These are phyloP conservation scores for Lepidonotus clava DNA, from an alignment of 2,888 invertebrate species.

Conservation along the genomic window DNA sequence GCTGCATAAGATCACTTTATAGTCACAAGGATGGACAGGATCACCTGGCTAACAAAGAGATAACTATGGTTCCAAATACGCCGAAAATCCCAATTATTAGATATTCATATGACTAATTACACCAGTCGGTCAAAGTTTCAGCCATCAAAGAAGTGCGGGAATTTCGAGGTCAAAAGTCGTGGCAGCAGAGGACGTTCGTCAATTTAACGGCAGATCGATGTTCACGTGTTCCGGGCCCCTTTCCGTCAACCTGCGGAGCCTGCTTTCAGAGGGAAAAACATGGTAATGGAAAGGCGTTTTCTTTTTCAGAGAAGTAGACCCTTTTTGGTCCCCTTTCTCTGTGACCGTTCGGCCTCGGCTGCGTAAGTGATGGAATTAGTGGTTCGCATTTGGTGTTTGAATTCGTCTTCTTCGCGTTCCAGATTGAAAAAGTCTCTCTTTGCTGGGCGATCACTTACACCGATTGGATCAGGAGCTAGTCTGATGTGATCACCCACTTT, in stretches of 20 bases:
- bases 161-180: neutral
- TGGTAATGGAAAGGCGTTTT: constrained; percentile 11
- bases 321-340: neutral
- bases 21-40: neutral
- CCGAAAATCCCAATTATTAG: no score
- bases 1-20: no score
- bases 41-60: neutral
- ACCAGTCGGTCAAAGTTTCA: no score
- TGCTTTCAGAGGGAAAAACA: no score
- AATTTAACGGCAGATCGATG: constrained; percentile 28
- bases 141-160: no score
- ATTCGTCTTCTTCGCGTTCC: neutral
- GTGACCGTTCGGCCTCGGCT: neutral
- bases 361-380: constrained; percentile 27
- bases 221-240: no score
- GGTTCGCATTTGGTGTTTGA: constrained; percentile 4
- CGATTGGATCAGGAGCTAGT: neutral
- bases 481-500: constrained; percentile 1
- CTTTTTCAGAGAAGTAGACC: neutral
- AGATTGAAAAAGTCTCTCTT: neutral
- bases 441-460: neutral
- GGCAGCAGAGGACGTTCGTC: constrained; percentile 8
- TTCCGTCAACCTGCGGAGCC: no score
- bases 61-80: neutral
- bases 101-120: no score